A percentile compares a stretch with the other conserved stretches of the same genome.
phyloP scores from a whole-genome alignment of 1,140 invertebrate species.

The Andrena cerasifolii region DNA sequence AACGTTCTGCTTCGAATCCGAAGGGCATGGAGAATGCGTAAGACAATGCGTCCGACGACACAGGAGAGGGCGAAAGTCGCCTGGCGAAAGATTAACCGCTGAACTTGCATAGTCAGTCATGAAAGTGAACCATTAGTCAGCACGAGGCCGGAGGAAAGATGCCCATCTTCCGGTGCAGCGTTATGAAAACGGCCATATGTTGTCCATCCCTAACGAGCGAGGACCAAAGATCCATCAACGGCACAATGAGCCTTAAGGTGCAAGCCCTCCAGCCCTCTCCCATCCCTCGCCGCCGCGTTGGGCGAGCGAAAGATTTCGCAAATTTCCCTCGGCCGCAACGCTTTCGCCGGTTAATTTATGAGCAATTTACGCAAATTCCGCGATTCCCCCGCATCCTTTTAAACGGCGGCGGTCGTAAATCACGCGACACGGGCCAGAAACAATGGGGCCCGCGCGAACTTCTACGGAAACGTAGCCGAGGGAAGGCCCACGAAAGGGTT shows the following conservation, averaged over 20 bases:
- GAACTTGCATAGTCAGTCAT: background rate
- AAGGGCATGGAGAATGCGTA: too few species aligned
- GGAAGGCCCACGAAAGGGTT: slow-evolving; percentile 33
- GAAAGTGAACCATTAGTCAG: slow-evolving; percentile 31
- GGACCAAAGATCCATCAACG: background rate
- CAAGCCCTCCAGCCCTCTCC: background rate
- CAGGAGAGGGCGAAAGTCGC: background rate
- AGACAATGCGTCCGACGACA: background rate
- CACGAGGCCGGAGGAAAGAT: background rate
- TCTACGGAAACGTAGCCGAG: slow-evolving; percentile 39
- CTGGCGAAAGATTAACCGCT: background rate
- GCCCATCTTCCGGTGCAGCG: slow-evolving; percentile 1
- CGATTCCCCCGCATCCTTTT: slow-evolving; percentile 15
- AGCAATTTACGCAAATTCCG: slow-evolving; percentile 69
- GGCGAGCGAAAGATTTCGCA: slow-evolving; percentile 33
- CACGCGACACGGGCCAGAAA: slow-evolving; percentile 45
- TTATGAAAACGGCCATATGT: slow-evolving; percentile 34
- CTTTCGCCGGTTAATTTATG: slow-evolving; percentile 69
- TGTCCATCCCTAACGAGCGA: slow-evolving; percentile 24
- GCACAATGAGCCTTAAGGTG: background rate
- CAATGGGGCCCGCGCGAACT: slow-evolving; percentile 61
- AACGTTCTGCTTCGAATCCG: too few species aligned
- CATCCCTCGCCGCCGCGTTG: background rate
- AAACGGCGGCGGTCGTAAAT: slow-evolving; percentile 52
- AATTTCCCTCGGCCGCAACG: slow-evolving; percentile 51